Conservation (phyloP, 2,888 invertebrate species). For the Lacanobia oleracea region DNA sequence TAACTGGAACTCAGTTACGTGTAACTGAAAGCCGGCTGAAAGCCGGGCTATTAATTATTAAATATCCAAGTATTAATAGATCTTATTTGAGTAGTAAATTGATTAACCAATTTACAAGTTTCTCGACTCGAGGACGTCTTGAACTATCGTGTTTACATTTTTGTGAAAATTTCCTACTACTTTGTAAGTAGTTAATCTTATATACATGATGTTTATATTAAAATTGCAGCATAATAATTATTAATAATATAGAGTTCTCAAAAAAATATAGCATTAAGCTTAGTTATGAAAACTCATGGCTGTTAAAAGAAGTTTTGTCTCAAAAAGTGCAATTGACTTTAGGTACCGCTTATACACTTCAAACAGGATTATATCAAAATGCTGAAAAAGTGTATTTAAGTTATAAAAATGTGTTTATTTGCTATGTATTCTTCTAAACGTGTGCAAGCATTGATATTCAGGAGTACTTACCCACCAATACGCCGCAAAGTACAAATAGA, state of each 20-base stretch:
- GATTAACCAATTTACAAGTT: constrained; percentile 26
- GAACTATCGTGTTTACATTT: neutral
- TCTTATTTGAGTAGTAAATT: constrained; percentile 18
- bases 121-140: constrained; percentile 9
- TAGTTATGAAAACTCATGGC: constrained; percentile 31
- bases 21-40: too few relatives aligned
- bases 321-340: constrained; percentile 12
- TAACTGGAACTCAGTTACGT: constrained; percentile 13
- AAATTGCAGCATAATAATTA: constrained; percentile 56
- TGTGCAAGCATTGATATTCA: constrained; percentile 17
- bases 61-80: constrained; percentile 20
- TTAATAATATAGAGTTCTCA: constrained; percentile 44
- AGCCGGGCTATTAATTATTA: too few relatives aligned
- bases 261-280: constrained; percentile 40
- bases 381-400: constrained; percentile 31
- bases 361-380: too few relatives aligned
- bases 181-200: constrained; percentile 11
- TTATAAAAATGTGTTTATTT: constrained; percentile 22
- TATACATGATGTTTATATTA: constrained; percentile 26
- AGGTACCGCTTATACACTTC: constrained; percentile 36
- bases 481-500: constrained; percentile 11
- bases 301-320: constrained; percentile 27
- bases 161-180: constrained; percentile 23
- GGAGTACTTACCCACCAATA: constrained; percentile 7
- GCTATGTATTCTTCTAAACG: constrained; percentile 10